Conservation (phyloP, 2,888 invertebrate species). For the Drymonia ruficornis region DNA sequence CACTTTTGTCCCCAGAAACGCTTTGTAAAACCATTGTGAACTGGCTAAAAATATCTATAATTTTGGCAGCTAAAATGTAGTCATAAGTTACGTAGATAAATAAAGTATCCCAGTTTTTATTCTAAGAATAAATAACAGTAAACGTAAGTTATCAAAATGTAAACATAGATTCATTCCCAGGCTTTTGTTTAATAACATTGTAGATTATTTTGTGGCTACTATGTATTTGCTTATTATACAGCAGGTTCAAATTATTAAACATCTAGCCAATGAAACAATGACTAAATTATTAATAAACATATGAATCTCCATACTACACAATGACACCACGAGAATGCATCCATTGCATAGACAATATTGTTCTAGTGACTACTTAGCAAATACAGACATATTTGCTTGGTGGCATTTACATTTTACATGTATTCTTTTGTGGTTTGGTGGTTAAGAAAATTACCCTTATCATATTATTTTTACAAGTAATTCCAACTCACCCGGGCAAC, state of each 20-base stretch:
- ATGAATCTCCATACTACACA: neutral
- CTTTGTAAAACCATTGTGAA: too few species aligned
- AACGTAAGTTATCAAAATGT: constrained; percentile 1
- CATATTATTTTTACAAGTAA: too few species aligned
- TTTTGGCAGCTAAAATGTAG: too few species aligned
- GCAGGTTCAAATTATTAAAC: constrained; percentile 1
- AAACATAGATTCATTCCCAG: constrained; percentile 6
- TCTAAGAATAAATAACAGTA: constrained; percentile 1
- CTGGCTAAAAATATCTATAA: too few species aligned
- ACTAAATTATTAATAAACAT: neutral
- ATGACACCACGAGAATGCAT: neutral
- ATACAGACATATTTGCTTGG: neutral
- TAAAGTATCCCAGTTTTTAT: neutral
- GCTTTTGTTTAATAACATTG: constrained; percentile 5
- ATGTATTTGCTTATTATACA: neutral
- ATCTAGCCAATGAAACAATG: constrained; percentile 31
- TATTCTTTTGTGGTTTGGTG: constrained; percentile 1
- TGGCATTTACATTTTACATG: constrained; percentile 10
- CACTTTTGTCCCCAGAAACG: too few species aligned
- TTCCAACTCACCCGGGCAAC: constrained; percentile 69
- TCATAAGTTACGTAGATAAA: too few species aligned
- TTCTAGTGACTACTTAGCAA: constrained; percentile 13
- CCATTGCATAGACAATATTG: constrained; percentile 16
- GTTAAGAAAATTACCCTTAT: too few species aligned
- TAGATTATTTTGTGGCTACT: constrained; percentile 5